Percentiles rank a stretch among this genome's conserved stretches.
These are phyloP conservation scores for Psammodynastes pulverulentus DNA, from an alignment of 2,113 vertebrate species.

Conservation along the genomic window DNA sequence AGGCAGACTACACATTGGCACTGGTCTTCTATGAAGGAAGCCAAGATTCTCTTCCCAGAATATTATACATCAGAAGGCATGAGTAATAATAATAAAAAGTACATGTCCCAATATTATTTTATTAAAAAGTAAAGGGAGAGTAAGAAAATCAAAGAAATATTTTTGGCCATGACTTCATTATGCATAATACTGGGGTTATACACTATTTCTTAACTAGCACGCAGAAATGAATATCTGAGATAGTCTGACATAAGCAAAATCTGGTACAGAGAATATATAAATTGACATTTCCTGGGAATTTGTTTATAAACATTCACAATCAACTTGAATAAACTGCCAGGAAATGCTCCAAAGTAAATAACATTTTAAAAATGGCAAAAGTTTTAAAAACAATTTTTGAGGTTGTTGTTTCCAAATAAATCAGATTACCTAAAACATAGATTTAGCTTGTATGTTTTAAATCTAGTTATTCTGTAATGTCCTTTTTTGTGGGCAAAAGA, in stretches of 20 bases:
- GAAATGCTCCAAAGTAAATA: neutral
- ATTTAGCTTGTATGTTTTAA: neutral
- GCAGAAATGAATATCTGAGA: neutral
- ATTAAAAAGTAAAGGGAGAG: neutral
- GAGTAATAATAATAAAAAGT: neutral
- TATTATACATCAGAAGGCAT: neutral
- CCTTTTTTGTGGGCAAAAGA: neutral
- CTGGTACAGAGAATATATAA: neutral
- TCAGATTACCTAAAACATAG: neutral
- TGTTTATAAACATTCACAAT: neutral
- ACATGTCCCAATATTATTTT: neutral
- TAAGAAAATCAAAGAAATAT: neutral
- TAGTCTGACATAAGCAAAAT: neutral
- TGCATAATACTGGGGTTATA: neutral
- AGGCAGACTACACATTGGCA: neutral
- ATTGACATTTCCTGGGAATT: neutral
- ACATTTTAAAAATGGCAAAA: neutral
- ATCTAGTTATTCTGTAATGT: neutral
- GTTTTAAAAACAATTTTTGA: neutral
- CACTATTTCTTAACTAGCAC: neutral
- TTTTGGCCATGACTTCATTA: neutral
- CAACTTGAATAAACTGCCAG: neutral
- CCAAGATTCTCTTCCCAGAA: neutral
- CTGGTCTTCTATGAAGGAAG: neutral
- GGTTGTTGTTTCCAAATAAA: neutral